Percentiles rank a stretch among this genome's conserved stretches.
phyloP scores from a whole-genome alignment of 1,140 invertebrate species.

The Drosophila tropicalis region DNA sequence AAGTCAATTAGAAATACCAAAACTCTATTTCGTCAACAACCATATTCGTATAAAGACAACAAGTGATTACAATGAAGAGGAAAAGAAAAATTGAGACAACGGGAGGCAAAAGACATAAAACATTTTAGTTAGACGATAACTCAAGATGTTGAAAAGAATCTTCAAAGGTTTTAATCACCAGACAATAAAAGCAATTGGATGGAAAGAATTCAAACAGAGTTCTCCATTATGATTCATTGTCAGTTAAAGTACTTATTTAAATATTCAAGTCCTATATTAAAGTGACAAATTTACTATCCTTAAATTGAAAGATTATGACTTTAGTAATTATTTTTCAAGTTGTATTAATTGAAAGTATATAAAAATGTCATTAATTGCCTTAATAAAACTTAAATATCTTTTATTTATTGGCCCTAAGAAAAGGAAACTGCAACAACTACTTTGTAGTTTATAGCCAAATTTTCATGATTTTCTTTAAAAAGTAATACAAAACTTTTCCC shows the following conservation, averaged over 20 bases:
- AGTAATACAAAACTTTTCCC: not conserved
- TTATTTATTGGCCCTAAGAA: not conserved
- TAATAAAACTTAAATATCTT: too few relatives aligned
- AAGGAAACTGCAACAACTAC: not conserved
- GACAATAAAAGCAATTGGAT: not conserved
- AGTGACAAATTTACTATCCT: not conserved
- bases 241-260: not conserved
- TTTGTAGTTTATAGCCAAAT: not conserved
- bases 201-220: not conserved
- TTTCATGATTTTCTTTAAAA: not conserved
- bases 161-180: not conserved
- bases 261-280: not conserved
- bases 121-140: conserved; percentile 1
- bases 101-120: not conserved
- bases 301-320: not conserved
- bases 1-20: conserved; percentile 24
- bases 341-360: not conserved
- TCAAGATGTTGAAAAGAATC: not conserved
- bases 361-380: not conserved
- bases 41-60: not conserved
- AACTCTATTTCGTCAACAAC: conserved; percentile 11
- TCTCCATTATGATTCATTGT: not conserved
- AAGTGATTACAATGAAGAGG: not conserved
- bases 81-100: not conserved
- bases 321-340: not conserved